Evolutionary conservation across 2,888 invertebrate genomes (phyloP).

Genomic region (Hedya salicella): DNA sequence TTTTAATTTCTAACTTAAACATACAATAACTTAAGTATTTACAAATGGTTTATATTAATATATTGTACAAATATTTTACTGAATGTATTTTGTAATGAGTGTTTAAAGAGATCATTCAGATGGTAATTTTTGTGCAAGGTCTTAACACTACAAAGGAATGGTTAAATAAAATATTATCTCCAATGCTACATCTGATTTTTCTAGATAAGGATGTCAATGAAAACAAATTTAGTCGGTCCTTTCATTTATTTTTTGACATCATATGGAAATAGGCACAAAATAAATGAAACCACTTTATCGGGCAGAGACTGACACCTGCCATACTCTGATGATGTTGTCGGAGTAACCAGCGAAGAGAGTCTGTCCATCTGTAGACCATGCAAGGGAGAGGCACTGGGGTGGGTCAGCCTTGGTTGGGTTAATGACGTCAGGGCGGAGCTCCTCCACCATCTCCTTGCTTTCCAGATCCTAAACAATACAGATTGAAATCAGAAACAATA

Average conservation of each 20-base stretch:
- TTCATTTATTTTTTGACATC: conserved; percentile 83
- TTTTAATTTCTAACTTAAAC: conserved; percentile 13
- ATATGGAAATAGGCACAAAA: conserved; percentile 68
- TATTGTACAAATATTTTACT: not conserved
- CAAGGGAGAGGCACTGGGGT: conserved; percentile 97
- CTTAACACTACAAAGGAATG: conserved; percentile 16
- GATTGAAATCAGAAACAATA: too few relatives aligned
- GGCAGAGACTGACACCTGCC: conserved; percentile 97
- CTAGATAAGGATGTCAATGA: conserved; percentile 34
- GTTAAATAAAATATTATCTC: conserved; percentile 18
- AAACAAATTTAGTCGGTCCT: conserved; percentile 55
- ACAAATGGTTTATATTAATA: conserved; percentile 2
- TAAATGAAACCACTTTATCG: conserved; percentile 86
- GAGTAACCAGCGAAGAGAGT: conserved; percentile 99
- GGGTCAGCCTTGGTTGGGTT: conserved; percentile 93
- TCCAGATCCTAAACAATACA: conserved; percentile 92
- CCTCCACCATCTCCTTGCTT: conserved; percentile 99
- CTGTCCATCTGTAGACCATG: conserved; percentile 99
- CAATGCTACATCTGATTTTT: conserved; percentile 8
- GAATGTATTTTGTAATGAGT: not conserved
- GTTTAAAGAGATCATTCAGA: not conserved
- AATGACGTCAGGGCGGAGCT: conserved; percentile 98
- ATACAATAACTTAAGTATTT: conserved; percentile 8
- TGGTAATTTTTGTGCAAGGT: not conserved
- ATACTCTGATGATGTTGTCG: conserved; percentile 98